A percentile compares a stretch with the other conserved stretches of the same genome.
Evolutionary conservation across 2,113 vertebrate genomes (phyloP).

Genomic region (Sylvia atricapilla): DNA sequence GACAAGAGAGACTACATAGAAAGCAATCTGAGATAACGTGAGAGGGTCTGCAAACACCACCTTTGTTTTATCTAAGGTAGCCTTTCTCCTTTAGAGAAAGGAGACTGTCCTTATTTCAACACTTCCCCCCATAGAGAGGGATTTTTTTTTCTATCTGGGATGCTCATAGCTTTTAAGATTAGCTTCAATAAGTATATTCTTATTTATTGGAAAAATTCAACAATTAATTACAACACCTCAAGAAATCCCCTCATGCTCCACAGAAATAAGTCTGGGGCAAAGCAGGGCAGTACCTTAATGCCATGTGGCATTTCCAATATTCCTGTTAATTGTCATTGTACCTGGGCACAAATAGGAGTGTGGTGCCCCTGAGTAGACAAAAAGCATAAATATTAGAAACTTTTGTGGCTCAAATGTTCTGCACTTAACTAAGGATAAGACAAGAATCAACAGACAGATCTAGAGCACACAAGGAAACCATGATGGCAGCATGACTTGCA

Average conservation of each 20-base stretch:
- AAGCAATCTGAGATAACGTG: neutral
- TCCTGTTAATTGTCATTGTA: neutral
- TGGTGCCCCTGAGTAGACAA: neutral
- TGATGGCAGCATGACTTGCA: neutral
- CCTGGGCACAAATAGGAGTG: neutral
- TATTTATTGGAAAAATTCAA: neutral
- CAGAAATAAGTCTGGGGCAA: neutral
- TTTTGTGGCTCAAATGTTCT: neutral
- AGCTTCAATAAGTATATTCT: neutral
- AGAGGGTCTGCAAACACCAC: neutral
- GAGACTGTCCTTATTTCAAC: neutral
- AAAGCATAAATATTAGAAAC: neutral
- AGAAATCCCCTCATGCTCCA: neutral
- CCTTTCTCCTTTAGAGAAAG: neutral
- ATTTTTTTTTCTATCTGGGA: neutral
- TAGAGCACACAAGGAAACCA: neutral
- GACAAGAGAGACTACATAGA: neutral
- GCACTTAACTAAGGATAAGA: neutral
- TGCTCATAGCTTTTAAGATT: neutral
- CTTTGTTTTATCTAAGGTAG: neutral
- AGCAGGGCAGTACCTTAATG: neutral
- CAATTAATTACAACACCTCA: neutral
- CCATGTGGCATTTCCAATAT: neutral
- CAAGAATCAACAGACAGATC: neutral
- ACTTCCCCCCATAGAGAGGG: neutral